A percentile compares a stretch with the other conserved stretches of the same genome.
These are phyloP conservation scores for Rhizomys pruinosus DNA, from an alignment of 2,113 vertebrate genomes.

Conservation along the genomic window DNA sequence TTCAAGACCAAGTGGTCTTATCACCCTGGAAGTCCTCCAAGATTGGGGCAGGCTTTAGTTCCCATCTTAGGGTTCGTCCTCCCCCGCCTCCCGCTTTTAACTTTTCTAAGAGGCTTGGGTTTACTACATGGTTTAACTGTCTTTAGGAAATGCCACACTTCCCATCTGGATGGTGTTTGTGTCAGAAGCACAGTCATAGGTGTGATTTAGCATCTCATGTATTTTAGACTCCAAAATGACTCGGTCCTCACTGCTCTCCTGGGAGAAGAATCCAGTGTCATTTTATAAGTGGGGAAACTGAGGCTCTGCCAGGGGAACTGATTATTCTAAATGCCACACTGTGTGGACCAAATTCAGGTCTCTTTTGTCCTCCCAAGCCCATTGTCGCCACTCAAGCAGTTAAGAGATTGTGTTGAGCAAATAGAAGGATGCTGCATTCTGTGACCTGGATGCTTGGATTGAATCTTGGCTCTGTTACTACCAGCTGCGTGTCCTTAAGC, in stretches of 20 bases:
- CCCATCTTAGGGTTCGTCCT: constrained; percentile 20
- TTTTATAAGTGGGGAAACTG: background rate
- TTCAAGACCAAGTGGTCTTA: constrained; percentile 70
- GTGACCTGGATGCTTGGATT: background rate
- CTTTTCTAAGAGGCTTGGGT: constrained; percentile 28
- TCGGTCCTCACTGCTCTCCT: background rate
- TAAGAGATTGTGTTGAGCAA: background rate
- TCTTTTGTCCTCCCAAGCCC: background rate
- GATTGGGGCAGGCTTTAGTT: constrained; percentile 31
- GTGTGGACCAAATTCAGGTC: background rate
- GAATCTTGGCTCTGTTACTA: background rate
- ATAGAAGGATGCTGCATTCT: background rate
- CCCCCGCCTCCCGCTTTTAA: constrained; percentile 59
- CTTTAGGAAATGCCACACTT: background rate
- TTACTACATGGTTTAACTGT: background rate
- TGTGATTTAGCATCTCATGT: background rate
- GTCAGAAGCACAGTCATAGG: background rate
- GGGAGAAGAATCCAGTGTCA: background rate
- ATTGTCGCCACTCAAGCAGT: accelerated
- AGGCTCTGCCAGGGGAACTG: background rate
- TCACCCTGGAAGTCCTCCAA: constrained; percentile 46
- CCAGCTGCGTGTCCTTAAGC: background rate
- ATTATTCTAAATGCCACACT: background rate
- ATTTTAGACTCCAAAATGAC: background rate
- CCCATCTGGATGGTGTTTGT: background rate